Evolutionary conservation across 2,113 vertebrate genomes (phyloP), one percentile per base, ranked within the genome.

Genomic region (Ceyx cyanopectus): DNA sequence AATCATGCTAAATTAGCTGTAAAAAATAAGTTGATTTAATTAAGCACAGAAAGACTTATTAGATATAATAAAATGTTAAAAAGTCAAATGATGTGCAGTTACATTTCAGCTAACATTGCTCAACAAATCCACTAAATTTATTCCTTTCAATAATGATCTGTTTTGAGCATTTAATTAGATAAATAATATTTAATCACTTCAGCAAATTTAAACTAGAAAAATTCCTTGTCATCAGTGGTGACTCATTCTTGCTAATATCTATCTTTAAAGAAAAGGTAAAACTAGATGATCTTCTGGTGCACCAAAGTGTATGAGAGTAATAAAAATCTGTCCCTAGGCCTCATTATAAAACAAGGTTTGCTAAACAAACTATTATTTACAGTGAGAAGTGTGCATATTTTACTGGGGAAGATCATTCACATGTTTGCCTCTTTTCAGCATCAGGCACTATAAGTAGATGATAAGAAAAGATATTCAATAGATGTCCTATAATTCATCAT

Each of bases 11-110:
- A 98, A 98, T 98, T 98, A 98, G 96, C 97, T 98, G 98, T 97
- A 97, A 98, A 97, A 98, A 98, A 97, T 98, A 97, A 98, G 97
- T 97, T 98, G 97, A 98, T 98, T 98, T 98, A 98, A 98, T 98
- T 98, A 98, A 98, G 94, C 97, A 96, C 97, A 97, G 97, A 97
- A 98, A 98, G 97, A 97, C 97, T 97, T 98, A 98, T 97, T 98
- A 98, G 97, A 98, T 97, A 97, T 97, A 97, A 98, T 98, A 98
- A 97, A 98, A 98, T 98, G 97, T 97, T 98, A 98, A 98, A 98
- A 98, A 98, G 97, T 98, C 97, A 98, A 98, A 98, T 98, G 98
- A 97, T 97, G 97, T 97, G 97, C 97, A 96, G 97, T 96, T 98
- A 97, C 96, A 97, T 98, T 98, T 98, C 98, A 97, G 97, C 97